These are phyloP conservation scores for Lithobius niger DNA, from an alignment of 1,140 invertebrate species.

Conservation along the genomic window DNA sequence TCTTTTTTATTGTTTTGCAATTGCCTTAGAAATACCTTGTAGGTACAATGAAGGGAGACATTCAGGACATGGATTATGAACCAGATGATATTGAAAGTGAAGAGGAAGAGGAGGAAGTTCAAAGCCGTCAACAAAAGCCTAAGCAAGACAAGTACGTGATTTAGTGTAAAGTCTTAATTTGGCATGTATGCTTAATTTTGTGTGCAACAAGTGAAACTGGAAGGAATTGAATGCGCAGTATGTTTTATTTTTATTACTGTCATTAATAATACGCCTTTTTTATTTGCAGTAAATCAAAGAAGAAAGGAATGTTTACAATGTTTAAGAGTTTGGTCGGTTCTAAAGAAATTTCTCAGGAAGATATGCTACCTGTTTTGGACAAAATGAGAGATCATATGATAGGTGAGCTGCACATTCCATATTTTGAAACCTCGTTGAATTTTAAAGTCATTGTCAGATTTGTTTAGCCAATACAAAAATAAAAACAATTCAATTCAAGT, in stretches of 20 bases:
- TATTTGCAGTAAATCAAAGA: constrained; percentile 9
- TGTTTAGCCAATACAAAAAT: too few species aligned
- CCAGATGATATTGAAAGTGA: constrained; percentile 25
- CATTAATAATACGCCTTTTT: too few species aligned
- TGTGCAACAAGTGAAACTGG: too few species aligned
- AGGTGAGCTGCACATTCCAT: too few species aligned
- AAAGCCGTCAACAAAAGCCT: background rate
- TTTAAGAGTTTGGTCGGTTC: constrained; percentile 66
- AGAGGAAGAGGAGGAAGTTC: constrained; percentile 13
- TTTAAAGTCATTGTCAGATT: too few species aligned
- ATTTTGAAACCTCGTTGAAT: too few species aligned
- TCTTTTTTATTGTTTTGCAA: too few species aligned
- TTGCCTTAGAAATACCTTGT: constrained; percentile 20
- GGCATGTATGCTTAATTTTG: too few species aligned
- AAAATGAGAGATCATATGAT: constrained; percentile 96
- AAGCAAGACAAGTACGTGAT: background rate
- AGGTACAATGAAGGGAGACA: constrained; percentile 32
- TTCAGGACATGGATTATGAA: constrained; percentile 32
- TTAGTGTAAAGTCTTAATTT: too few species aligned
- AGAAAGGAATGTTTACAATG: constrained; percentile 33
- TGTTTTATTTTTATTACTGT: too few species aligned
- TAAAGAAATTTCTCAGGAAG: constrained; percentile 54
- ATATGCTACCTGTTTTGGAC: constrained; percentile 75
- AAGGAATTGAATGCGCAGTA: too few species aligned
- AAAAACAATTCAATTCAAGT: too few species aligned